A percentile compares a stretch with the other conserved stretches of the same genome.
phyloP scores from a whole-genome alignment of 2,797 vertebrate species.

The Tangara arthus region DNA sequence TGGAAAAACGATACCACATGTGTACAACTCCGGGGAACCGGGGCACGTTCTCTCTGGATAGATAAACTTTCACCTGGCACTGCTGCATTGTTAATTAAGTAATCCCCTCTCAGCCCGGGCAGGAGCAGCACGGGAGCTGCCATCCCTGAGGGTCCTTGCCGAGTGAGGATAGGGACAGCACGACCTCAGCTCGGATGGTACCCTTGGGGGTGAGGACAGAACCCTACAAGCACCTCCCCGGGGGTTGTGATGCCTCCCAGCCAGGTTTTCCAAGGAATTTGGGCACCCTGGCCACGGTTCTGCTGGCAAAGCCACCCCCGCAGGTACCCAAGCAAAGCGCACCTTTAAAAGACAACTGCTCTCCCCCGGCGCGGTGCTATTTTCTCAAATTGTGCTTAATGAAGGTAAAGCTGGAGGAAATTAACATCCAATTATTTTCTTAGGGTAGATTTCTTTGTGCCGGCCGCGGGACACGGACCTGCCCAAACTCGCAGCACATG shows the following conservation, averaged over 20 bases:
- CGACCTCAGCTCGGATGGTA: not conserved
- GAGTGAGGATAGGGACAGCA: fast-evolving
- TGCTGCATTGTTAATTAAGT: conserved; percentile 54
- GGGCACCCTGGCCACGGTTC: fast-evolving
- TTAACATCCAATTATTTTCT: conserved; percentile 37
- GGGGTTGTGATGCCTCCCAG: fast-evolving
- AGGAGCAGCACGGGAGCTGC: conserved; percentile 37
- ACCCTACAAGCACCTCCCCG: not conserved
- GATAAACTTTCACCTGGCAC: conserved; percentile 75
- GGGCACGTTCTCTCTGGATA: conserved; percentile 46
- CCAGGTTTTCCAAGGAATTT: not conserved
- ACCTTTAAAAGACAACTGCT: not conserved
- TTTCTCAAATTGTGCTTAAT: not conserved
- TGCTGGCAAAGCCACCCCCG: not conserved
- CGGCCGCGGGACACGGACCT: not conserved
- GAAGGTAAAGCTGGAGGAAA: conserved; percentile 16
- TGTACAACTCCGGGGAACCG: conserved; percentile 64
- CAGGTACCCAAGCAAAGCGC: not conserved
- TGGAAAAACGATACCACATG: conserved; percentile 80
- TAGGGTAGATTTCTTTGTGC: not conserved
- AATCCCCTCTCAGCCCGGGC: conserved; percentile 50
- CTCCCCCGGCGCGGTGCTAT: fast-evolving
- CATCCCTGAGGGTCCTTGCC: not conserved
- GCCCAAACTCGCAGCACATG: not conserved
- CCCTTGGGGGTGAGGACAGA: not conserved